Conservation (phyloP, 1,140 invertebrate species). For the Orius laevigatus region DNA sequence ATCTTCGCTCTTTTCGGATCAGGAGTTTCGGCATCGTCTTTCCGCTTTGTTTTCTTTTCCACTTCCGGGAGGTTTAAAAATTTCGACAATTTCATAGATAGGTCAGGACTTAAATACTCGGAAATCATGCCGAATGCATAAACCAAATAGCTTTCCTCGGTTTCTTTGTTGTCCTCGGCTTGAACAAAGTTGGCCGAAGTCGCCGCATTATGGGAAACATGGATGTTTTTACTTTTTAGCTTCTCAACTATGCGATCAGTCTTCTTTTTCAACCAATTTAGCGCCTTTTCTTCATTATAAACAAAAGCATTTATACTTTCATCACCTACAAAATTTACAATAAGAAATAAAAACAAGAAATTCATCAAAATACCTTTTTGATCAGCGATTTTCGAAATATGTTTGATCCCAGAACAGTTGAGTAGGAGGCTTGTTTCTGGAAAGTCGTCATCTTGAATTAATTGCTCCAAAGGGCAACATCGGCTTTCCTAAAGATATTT, state of each 20-base stretch:
- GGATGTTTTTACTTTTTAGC: conserved; percentile 47
- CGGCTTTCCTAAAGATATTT: conserved; percentile 22
- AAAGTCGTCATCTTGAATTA: conserved; percentile 41
- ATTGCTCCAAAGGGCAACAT: conserved; percentile 43
- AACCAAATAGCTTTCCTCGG: conserved; percentile 42
- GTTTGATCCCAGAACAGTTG: conserved; percentile 19
- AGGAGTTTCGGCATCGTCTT: conserved; percentile 6
- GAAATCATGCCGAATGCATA: conserved; percentile 51
- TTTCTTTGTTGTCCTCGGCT: conserved; percentile 32
- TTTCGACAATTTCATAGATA: conserved; percentile 39
- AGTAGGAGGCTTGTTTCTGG: conserved; percentile 36
- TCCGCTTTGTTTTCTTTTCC: conserved; percentile 14
- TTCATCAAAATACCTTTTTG: conserved; percentile 34
- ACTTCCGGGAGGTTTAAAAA: conserved; percentile 39
- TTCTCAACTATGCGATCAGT: conserved; percentile 44
- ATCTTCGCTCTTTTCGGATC: conserved; percentile 8
- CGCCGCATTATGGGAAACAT: conserved; percentile 44
- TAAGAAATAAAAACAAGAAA: background rate
- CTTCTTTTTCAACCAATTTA: conserved; percentile 53
- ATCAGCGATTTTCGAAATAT: conserved; percentile 38
- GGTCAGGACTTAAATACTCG: conserved; percentile 48
- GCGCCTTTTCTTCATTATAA: conserved; percentile 56
- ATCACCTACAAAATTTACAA: conserved; percentile 28
- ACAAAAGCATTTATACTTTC: conserved; percentile 54
- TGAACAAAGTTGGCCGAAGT: conserved; percentile 54